These are phyloP conservation scores for Todiramphus saurophagus DNA, from an alignment of 2,113 vertebrate species.

Conservation along the genomic window DNA sequence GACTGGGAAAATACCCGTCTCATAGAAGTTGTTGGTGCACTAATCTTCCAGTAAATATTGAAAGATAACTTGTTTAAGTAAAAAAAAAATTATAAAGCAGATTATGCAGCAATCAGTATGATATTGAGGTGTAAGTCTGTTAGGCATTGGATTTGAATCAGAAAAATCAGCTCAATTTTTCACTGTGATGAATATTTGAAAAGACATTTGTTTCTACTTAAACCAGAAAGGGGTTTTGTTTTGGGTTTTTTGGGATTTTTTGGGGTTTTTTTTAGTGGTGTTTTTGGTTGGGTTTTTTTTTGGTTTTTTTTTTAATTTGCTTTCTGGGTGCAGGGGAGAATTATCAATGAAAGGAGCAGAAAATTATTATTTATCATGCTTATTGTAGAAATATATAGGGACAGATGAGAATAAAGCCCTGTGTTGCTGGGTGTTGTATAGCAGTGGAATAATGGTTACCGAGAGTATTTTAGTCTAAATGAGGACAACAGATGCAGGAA, in stretches of 20 bases:
- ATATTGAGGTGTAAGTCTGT: background rate
- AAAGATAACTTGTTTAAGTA: background rate
- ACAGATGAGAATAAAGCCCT: background rate
- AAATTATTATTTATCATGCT: background rate
- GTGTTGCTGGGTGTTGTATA: background rate
- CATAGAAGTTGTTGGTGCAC: background rate
- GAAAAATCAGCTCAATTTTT: background rate
- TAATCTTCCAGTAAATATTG: background rate
- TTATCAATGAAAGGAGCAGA: background rate
- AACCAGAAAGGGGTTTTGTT: background rate
- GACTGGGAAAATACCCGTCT: background rate
- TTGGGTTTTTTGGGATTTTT: background rate
- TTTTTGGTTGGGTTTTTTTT: background rate
- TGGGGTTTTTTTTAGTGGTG: background rate
- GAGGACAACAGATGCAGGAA: background rate
- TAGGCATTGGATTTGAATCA: background rate
- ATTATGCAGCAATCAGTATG: background rate
- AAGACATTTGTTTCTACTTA: background rate
- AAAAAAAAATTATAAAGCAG: background rate
- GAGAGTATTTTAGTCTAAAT: background rate
- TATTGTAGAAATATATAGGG: background rate
- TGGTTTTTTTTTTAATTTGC: background rate
- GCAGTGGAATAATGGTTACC: background rate
- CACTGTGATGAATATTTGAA: background rate
- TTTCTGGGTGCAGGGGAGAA: background rate